These are phyloP conservation scores for Styela clava DNA, from an alignment of 23 tunicate species.

Conservation along the genomic window DNA sequence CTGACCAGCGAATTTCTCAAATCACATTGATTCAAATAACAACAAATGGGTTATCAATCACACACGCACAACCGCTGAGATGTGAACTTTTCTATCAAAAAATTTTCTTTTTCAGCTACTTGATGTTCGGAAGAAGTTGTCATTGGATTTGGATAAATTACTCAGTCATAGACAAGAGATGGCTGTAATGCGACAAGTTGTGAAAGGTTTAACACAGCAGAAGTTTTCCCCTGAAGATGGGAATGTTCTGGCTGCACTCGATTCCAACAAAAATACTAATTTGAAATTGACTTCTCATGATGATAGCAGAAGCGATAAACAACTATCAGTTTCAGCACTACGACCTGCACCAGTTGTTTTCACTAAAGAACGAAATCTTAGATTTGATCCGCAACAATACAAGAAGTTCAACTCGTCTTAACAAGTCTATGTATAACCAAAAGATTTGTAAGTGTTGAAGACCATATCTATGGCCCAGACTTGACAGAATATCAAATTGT, in stretches of 20 bases:
- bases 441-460: too few species aligned
- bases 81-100: too few species aligned
- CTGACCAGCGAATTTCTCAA: too few species aligned
- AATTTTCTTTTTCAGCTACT: conserved; percentile 46
- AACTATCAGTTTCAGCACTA: conserved; percentile 4
- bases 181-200: conserved; percentile 58
- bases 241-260: conserved; percentile 45
- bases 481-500: too few species aligned
- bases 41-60: too few species aligned
- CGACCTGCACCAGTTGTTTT: conserved; percentile 16
- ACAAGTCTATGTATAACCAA: too few species aligned
- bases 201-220: conserved; percentile 43
- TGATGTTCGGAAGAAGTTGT: conserved; percentile 48
- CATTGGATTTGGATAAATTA: conserved; percentile 73
- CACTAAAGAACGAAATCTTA: conserved; percentile 3
- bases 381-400: neutral
- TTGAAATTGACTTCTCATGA: neutral
- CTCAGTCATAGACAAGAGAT: conserved; percentile 77
- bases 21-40: too few species aligned
- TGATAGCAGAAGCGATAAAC: neutral
- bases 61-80: too few species aligned
- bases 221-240: conserved; percentile 14
- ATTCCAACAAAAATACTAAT: neutral
- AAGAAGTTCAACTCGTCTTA: too few species aligned
- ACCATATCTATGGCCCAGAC: too few species aligned